Conservation (phyloP, 2,888 invertebrate species). For the Cryptosula pallasiana region DNA sequence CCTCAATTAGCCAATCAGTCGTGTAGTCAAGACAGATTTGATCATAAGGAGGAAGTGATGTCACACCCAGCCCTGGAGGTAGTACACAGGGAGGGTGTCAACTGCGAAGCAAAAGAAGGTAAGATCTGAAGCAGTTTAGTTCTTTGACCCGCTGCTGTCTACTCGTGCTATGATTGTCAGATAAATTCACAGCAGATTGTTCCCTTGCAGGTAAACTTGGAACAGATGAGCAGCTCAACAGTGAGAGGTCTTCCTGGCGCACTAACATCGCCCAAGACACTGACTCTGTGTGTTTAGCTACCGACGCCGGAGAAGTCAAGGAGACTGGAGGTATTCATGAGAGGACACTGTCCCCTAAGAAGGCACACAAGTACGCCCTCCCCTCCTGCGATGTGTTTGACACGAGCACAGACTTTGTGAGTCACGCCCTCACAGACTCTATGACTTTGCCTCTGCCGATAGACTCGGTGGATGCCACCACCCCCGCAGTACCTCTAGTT, state of each 20-base stretch:
- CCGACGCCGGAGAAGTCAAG: background rate
- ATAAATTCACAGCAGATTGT: too few species aligned
- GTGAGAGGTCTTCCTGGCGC: conserved; percentile 1
- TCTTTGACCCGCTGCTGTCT: too few species aligned
- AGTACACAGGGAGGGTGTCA: too few species aligned
- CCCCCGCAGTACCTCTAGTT: background rate
- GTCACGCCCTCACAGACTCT: background rate
- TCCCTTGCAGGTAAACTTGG: too few species aligned
- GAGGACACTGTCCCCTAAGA: background rate
- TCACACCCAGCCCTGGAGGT: too few species aligned
- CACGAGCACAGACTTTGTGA: background rate
- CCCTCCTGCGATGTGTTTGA: background rate
- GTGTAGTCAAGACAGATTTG: too few species aligned
- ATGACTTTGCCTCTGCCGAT: background rate
- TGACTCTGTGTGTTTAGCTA: background rate
- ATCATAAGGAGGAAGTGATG: too few species aligned
- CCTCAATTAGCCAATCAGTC: too few species aligned
- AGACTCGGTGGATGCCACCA: background rate
- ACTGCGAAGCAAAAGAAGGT: too few species aligned
- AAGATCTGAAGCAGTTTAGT: too few species aligned
- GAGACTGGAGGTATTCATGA: background rate
- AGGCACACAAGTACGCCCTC: background rate
- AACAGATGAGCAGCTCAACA: background rate
- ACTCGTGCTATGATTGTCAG: too few species aligned
- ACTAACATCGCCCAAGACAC: background rate